Evolutionary conservation across 2,888 invertebrate species (phyloP).

Genomic region (Tetranychus truncatus): DNA sequence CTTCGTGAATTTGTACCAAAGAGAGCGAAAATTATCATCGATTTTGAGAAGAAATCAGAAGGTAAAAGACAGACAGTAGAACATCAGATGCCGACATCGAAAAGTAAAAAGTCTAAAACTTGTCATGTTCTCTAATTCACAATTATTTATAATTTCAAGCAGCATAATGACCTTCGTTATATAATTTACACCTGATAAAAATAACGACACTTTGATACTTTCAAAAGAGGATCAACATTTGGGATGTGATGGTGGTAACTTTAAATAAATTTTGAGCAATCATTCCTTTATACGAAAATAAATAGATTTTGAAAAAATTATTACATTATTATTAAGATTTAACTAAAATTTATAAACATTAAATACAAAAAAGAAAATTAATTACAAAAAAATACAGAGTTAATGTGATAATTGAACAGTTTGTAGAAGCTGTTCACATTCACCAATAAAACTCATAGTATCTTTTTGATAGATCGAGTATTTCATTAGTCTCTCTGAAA

Average conservation of each 20-base stretch:
- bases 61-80: background rate
- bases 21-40: constrained; percentile 4
- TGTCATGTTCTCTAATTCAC: background rate
- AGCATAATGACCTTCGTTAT: too few species aligned
- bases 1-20: background rate
- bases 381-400: background rate
- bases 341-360: background rate
- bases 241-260: too few species aligned
- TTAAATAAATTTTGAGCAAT: too few species aligned
- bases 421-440: background rate
- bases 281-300: too few species aligned
- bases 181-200: too few species aligned
- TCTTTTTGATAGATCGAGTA: background rate
- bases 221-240: too few species aligned
- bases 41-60: background rate
- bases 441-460: background rate
- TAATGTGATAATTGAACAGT: background rate
- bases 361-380: background rate
- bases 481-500: background rate
- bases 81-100: background rate
- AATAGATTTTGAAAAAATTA: too few species aligned
- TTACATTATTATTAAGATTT: too few species aligned
- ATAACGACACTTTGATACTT: too few species aligned
- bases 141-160: too few species aligned
- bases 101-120: background rate